Evolutionary conservation across 2,888 invertebrate genomes (phyloP).

Genomic region (Halictus quadricinctus): DNA sequence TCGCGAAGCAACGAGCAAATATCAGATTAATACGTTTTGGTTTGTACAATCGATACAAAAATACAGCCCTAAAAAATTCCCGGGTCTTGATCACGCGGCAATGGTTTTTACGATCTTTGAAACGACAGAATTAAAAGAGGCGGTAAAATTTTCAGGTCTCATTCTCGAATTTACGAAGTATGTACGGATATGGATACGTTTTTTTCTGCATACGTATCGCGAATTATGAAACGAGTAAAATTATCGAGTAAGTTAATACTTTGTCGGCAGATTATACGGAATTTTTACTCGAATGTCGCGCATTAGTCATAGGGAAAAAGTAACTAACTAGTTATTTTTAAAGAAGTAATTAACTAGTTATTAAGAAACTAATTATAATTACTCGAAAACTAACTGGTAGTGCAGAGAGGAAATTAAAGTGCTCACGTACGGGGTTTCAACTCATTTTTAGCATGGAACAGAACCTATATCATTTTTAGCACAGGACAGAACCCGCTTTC

Average conservation of each 20-base stretch:
- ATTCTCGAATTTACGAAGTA: background rate
- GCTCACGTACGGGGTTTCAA: no score
- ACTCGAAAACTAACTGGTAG: background rate
- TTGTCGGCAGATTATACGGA: background rate
- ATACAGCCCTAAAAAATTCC: background rate
- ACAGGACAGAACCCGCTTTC: background rate
- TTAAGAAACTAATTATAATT: background rate
- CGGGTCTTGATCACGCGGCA: background rate
- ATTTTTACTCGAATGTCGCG: background rate
- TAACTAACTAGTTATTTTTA: slow-evolving; percentile 1
- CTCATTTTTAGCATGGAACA: no score
- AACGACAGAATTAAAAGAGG: slow-evolving; percentile 22
- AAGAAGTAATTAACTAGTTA: background rate
- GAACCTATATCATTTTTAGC: background rate
- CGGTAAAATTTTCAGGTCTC: slow-evolving; percentile 13
- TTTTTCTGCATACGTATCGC: background rate
- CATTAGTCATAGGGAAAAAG: background rate
- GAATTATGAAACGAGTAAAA: background rate
- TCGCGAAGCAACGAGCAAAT: background rate
- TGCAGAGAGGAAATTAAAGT: background rate
- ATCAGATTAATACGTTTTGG: no score
- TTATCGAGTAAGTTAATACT: background rate
- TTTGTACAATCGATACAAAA: background rate
- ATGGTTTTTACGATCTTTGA: slow-evolving; percentile 28
- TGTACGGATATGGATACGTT: background rate